Evolutionary conservation across 2,888 invertebrate species (phyloP).

Genomic region (Lutraria lutraria): DNA sequence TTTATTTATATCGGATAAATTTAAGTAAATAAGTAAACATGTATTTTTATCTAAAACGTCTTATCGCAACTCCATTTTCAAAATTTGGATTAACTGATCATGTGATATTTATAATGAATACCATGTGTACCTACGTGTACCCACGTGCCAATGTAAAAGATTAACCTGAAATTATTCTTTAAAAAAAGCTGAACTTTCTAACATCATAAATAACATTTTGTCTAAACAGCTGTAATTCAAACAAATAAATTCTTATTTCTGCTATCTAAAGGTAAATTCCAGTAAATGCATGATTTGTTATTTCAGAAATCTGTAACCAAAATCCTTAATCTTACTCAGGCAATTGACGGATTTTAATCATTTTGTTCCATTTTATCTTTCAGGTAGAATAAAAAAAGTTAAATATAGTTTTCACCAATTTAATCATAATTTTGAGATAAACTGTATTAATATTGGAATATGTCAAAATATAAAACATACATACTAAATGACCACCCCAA

Average conservation of each 20-base stretch:
- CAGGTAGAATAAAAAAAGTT: not conserved
- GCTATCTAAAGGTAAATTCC: constrained; percentile 1
- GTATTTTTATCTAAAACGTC: too few species aligned
- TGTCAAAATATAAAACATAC: constrained; percentile 21
- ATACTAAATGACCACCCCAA: not conserved
- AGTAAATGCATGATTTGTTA: constrained; percentile 7
- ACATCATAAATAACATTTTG: constrained; percentile 1
- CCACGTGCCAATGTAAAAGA: too few species aligned
- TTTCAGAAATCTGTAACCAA: not conserved
- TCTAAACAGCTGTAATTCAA: not conserved
- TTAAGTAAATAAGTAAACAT: too few species aligned
- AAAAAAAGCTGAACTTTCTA: not conserved
- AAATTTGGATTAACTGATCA: too few species aligned
- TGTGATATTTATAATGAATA: too few species aligned
- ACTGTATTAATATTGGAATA: not conserved
- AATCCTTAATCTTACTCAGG: not conserved
- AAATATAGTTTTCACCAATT: not conserved
- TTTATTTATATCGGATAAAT: too few species aligned
- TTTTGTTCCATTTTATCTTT: not conserved
- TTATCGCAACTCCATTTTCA: too few species aligned
- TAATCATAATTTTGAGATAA: constrained; percentile 17
- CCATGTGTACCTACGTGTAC: too few species aligned
- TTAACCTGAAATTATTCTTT: not conserved
- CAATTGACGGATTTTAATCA: constrained; percentile 1
- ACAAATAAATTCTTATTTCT: constrained; percentile 10